Evolutionary conservation across 2,888 invertebrate species (phyloP), one percentile per base, ranked within the genome.

Genomic region (Dinocampus coccinellae): DNA sequence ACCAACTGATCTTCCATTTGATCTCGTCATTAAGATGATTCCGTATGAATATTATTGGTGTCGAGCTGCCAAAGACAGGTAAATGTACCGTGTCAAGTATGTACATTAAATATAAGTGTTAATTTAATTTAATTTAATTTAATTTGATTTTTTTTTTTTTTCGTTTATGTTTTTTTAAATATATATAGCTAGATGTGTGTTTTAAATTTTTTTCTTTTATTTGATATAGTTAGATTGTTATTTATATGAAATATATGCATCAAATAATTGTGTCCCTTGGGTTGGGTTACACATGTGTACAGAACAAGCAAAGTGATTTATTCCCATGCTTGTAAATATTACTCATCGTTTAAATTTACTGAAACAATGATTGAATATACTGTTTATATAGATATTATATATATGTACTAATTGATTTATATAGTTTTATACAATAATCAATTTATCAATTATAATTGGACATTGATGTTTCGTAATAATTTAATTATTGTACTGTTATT

Each of bases 21-120:
- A 90, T 72, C 84, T 89, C 70, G 78, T 77, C 36, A 81, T 86
- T 67, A 75, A 72, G 36, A 79, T 73, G 58, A 82, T 89, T 84
- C 77, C 80, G 87, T 89, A 92, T 76, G 92, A 92, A 80, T 89
- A 90, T 83, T 93, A 92, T 84, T 93, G 93, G 93, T 88, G 91
- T 81, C 88, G 92, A 66, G 88, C 89, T 11, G 89, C 89, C 65
- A 83, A 83, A 57, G 83, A 78, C 33, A 85, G 85, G 86, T 83
- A 52, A 55, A 53, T 33, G 3, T 13, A 62, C 67, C 61, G 70
- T 72, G 42, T 70, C 64, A 16, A 10, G 29, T 29, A 29, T 29
- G 7, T 29, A 4, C 29, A 57, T 57, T 10, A 57, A 57, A 7
- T 7, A 26, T n/a, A n/a, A n/a, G n/a, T n/a, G n/a, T n/a, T n/a